phyloP scores from a whole-genome alignment of 2,888 invertebrate genomes.

The Eilema caniola region DNA sequence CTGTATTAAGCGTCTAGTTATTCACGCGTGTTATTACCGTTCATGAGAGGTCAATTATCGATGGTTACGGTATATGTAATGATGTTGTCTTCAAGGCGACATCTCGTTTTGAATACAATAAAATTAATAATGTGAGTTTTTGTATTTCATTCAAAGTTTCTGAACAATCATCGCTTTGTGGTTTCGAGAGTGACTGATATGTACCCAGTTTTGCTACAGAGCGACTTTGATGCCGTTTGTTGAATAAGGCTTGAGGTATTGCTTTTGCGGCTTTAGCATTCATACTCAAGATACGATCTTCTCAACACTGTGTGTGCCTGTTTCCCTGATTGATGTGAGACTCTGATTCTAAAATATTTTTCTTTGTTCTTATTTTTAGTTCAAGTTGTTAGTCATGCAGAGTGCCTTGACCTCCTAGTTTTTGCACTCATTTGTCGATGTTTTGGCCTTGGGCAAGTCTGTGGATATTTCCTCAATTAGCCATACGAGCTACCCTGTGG shows the following conservation, averaged over 20 bases:
- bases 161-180: constrained; percentile 59
- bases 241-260: constrained; percentile 39
- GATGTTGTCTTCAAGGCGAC: constrained; percentile 79
- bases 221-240: constrained; percentile 33
- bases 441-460: constrained; percentile 73
- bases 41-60: constrained; percentile 59
- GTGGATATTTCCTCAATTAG: constrained; percentile 79
- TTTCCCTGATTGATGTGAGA: constrained; percentile 52
- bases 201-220: constrained; percentile 48
- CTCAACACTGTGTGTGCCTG: constrained; percentile 38
- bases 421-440: constrained; percentile 75
- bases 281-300: constrained; percentile 40
- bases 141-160: constrained; percentile 79
- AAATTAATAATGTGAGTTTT: constrained; percentile 78
- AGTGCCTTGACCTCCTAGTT: constrained; percentile 76
- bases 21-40: constrained; percentile 43
- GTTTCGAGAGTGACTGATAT: constrained; percentile 54
- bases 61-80: constrained; percentile 67
- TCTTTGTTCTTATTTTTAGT: constrained; percentile 70
- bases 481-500: constrained; percentile 55
- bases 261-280: constrained; percentile 36
- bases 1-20: constrained; percentile 40
- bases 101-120: constrained; percentile 78
- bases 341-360: constrained; percentile 56
- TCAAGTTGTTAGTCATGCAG: constrained; percentile 68